Conservation (phyloP, 2,797 vertebrate species). For the Ceyx erithaca region DNA sequence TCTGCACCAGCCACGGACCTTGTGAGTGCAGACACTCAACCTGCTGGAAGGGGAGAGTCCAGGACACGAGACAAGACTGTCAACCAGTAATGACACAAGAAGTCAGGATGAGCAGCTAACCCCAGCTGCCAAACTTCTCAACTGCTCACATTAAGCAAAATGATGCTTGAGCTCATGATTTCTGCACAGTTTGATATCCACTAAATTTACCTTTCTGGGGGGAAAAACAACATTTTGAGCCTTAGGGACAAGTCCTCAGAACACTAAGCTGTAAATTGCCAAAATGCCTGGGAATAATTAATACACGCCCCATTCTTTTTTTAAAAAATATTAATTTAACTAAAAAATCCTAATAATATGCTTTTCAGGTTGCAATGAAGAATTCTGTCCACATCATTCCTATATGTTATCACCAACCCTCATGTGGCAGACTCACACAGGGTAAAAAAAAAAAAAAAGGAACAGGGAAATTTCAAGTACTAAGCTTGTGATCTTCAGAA, state of each 20-base stretch:
- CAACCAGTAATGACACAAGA: neutral
- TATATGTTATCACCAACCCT: neutral
- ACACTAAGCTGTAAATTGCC: neutral
- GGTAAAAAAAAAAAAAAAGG: too few relatives aligned
- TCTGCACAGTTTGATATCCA: too few relatives aligned
- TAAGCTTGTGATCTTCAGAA: accelerated
- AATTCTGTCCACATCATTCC: neutral
- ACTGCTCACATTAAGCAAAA: neutral
- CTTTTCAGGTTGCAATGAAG: neutral
- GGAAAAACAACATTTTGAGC: neutral
- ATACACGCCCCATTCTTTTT: accelerated
- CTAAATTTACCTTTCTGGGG: neutral
- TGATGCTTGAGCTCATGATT: neutral
- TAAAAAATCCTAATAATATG: accelerated
- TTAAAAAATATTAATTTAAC: accelerated
- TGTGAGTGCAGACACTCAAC: neutral
- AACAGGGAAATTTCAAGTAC: neutral
- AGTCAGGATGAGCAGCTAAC: neutral
- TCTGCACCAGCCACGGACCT: neutral
- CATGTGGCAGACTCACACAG: accelerated
- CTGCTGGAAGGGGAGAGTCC: neutral
- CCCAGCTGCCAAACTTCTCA: neutral
- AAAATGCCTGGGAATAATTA: neutral
- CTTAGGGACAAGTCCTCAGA: neutral
- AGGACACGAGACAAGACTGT: neutral